Evolutionary conservation across 1,140 invertebrate species (phyloP).

Genomic region (Monomorium pharaonis): DNA sequence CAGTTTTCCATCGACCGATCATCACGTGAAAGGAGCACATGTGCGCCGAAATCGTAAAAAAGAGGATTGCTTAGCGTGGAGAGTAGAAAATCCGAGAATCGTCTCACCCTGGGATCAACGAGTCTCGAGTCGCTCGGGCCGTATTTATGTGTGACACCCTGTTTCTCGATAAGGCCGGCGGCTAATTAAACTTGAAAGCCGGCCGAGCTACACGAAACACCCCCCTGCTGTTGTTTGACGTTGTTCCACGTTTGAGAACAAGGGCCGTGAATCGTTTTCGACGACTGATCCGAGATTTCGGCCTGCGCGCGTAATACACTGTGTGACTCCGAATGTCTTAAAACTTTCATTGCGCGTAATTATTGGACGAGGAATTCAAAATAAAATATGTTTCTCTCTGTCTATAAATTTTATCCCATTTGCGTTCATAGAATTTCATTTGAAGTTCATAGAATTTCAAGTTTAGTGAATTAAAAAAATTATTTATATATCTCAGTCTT

Average conservation of each 20-base stretch:
- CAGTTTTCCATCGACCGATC: constrained; percentile 51
- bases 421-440: neutral
- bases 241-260: constrained; percentile 34
- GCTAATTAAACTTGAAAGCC: constrained; percentile 76
- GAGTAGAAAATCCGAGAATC: constrained; percentile 34
- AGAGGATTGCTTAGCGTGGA: neutral
- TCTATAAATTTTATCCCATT: neutral
- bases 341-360: neutral
- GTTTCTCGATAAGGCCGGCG: constrained; percentile 66
- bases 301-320: neutral
- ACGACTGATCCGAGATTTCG: neutral
- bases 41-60: constrained; percentile 44
- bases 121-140: constrained; percentile 14
- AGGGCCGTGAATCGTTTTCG: constrained; percentile 23
- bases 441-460: neutral
- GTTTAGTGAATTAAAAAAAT: neutral
- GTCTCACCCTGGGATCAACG: constrained; percentile 17
- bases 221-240: constrained; percentile 70
- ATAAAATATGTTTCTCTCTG: neutral
- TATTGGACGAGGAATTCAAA: neutral
- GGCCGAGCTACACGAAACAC: constrained; percentile 62
- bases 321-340: neutral
- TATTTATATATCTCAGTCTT: neutral
- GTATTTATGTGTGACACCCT: constrained; percentile 75
- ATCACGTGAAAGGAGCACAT: constrained; percentile 47